Evolutionary conservation across 1,140 invertebrate genomes (phyloP), one percentile per base, ranked within the genome.

Genomic region (Drosophila orena): DNA sequence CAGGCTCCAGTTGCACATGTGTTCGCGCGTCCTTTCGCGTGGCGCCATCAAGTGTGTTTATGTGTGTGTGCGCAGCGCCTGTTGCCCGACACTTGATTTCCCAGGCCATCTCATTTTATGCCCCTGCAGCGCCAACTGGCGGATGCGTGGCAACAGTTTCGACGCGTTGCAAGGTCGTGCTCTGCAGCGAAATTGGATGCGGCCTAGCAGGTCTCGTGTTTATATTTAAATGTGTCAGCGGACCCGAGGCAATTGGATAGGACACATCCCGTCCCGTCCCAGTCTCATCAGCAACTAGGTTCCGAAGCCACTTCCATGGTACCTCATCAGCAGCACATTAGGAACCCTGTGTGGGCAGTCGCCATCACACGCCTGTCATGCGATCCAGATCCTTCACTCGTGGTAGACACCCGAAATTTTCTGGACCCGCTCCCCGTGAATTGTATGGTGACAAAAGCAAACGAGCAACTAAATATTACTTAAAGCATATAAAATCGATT

Each of bases 181-280:
- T 40, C 8, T 14, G 22, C 40, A 17, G 43, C 50, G 83, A 88
- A 86, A 86, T 86, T 72, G 83, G 83, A 86, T 58, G 66, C 84
- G 66, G 22, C 49, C 54, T 46, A 43, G 17, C 17, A 59, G 58
- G 77, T 56, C 69, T 73, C 70, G 71, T 88, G 84, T 88, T 88
- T 88, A 88, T 88, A 88, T 88, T 88, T 89, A 77, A 88, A 88
- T 77, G 64, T 89, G 84, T 79, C 83, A 88, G 61, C 84, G 53
- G 34, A 20, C 27, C 38, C 54, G 54, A 55, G 75, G 75, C 79
- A 81, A 88, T 72, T 55, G 78, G 75, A 86, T 64, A 76, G 81
- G 65, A 65, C 15, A 50, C 84, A 86, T 86, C 83, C 83, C 88
- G 83, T 60, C 46, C 38, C 15, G 83, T 60, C 46, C 38, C 15